These are phyloP conservation scores for Sciurus vulgaris DNA, from an alignment of 2,797 vertebrate species.

Conservation along the genomic window DNA sequence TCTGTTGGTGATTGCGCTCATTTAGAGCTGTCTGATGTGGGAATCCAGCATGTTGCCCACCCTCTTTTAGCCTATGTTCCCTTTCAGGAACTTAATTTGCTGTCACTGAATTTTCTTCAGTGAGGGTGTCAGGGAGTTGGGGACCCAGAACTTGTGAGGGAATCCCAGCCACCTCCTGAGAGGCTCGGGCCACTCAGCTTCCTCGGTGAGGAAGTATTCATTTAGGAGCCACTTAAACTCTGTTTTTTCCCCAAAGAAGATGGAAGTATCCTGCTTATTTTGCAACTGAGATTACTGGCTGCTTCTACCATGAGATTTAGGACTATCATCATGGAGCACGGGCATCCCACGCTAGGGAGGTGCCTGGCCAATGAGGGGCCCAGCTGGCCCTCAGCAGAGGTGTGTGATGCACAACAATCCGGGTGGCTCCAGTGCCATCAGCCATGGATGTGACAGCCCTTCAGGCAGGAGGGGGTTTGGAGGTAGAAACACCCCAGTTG, in stretches of 20 bases:
- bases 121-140: rapidly evolving
- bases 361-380: neutral
- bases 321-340: neutral
- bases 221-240: neutral
- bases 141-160: rapidly evolving
- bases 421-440: neutral
- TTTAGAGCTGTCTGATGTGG: neutral
- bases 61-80: rapidly evolving
- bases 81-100: neutral
- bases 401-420: neutral
- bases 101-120: neutral
- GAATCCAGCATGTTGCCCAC: rapidly evolving
- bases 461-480: neutral
- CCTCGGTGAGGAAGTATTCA: neutral
- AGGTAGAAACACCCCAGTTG: neutral
- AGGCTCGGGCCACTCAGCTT: neutral
- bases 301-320: constrained; percentile 22
- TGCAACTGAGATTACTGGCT: neutral
- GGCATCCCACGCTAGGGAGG: neutral
- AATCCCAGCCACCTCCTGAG: neutral
- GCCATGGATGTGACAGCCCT: neutral
- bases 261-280: constrained; percentile 42
- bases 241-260: neutral
- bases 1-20: rapidly evolving
- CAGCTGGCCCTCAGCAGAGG: neutral